Evolutionary conservation across 2,797 vertebrate genomes (phyloP).

Genomic region (Pseudochirops corinnae): DNA sequence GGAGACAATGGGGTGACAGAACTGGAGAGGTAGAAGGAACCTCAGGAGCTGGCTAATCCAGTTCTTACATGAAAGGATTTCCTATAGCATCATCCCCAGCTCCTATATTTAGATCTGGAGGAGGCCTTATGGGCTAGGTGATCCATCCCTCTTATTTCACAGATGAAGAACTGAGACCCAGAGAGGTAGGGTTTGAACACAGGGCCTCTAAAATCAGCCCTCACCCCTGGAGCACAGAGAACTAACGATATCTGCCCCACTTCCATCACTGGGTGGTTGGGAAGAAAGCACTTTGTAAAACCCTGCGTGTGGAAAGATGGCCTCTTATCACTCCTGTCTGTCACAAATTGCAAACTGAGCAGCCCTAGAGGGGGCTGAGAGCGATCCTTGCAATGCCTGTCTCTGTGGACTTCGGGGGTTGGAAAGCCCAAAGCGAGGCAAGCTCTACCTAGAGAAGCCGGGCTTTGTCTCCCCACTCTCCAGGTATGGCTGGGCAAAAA

Average conservation of each 20-base stretch:
- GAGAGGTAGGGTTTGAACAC: background rate
- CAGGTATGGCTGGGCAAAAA: slow-evolving; percentile 45
- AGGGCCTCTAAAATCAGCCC: background rate
- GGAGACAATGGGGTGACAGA: background rate
- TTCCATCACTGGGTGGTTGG: background rate
- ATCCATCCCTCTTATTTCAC: background rate
- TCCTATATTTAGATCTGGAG: background rate
- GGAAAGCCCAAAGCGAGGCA: background rate
- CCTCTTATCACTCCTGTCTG: background rate
- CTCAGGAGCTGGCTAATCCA: background rate
- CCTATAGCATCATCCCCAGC: background rate
- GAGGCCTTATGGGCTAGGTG: background rate
- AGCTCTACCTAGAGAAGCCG: background rate
- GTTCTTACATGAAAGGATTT: background rate
- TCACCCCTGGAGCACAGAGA: background rate
- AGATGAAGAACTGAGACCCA: background rate
- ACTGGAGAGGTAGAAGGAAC: background rate
- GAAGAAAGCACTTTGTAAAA: background rate
- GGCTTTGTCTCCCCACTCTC: slow-evolving; percentile 50
- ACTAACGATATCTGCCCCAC: background rate
- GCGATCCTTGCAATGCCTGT: background rate
- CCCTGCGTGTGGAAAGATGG: background rate
- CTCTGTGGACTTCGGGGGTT: background rate
- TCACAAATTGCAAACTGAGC: background rate
- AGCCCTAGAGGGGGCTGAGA: background rate